phyloP scores from a whole-genome alignment of 2,113 vertebrate genomes.

The Physeter macrocephalus region DNA sequence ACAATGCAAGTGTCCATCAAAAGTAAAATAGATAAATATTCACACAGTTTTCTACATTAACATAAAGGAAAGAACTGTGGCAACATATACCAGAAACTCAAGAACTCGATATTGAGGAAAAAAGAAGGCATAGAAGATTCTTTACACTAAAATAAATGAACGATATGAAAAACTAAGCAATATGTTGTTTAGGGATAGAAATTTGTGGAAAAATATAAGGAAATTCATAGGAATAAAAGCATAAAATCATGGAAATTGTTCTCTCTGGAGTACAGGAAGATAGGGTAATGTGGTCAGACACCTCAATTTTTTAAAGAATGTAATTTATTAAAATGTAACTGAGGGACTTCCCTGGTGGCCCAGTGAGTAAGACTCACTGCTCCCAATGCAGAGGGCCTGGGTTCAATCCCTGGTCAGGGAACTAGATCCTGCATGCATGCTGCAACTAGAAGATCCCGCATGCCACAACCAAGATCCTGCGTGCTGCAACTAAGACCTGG shows the following conservation, averaged over 20 bases:
- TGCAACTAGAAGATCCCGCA: too few relatives aligned
- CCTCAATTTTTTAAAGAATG: background rate
- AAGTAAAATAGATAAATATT: background rate
- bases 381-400: too few relatives aligned
- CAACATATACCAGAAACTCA: background rate
- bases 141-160: background rate
- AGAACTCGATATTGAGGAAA: background rate
- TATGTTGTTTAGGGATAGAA: background rate
- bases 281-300: background rate
- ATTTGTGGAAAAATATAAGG: background rate
- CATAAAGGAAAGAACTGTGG: background rate
- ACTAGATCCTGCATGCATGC: too few relatives aligned
- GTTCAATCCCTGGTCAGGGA: too few relatives aligned
- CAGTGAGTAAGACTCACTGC: too few relatives aligned
- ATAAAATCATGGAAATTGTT: background rate
- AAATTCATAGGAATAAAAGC: background rate
- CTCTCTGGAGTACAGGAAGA: rapidly evolving
- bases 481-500: too few relatives aligned
- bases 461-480: too few relatives aligned
- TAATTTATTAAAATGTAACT: background rate
- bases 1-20: background rate
- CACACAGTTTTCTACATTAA: background rate
- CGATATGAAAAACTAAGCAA: background rate
- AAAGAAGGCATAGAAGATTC: background rate
- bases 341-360: too few relatives aligned